Base-by-base conservation (phyloP, 2,797 vertebrate species). In the Phyllotis vaccarum region DNA sequence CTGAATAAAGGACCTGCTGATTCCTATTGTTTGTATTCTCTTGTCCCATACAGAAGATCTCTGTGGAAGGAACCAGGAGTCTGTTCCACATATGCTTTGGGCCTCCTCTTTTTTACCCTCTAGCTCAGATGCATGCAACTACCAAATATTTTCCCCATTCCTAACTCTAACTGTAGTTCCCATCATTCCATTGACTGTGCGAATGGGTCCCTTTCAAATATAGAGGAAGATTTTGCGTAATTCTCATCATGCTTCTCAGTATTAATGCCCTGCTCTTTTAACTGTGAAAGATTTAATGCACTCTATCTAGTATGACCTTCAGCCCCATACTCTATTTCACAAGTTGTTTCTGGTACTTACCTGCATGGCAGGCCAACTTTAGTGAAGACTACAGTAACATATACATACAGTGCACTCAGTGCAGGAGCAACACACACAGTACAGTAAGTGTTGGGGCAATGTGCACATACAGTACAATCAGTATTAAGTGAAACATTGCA, bases 141-240 rank as follows among this genome's bases (percentile, higher is more conserved):
- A 37, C 54, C 49, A 56, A 58, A 37, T 86, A 21, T 56, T 94
- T 93, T 76, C 22, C 79, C 31, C 43, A 21, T 78, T 90, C 72
- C 66, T 87, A 79, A 56, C 27, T 80, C 64, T 75, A 81, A 43
- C 68, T 66, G 0, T 94, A 76, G 31, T 93, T 87, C 43, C 91
- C 93, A 81, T 58, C 78, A 86, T 95, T 92, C 40, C 74, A 82
- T 5, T 74, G 94, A 58, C 34, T 79, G 49, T 91, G 49, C 70
- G 24, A 91, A 93, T 93, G 46, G 68, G 58, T 85, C 89, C 52
- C 49, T 22, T 81, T 40, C 29, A 92, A 87, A 72, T 64, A 75
- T 5, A 90, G 66, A 74, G 78, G 88, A 85, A 81, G 78, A 7
- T 87, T 85, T 49, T 85, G 7, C 93, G 62, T 93, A 58, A 72